Conservation (phyloP, 1,140 invertebrate genomes). For the Eufriesea mexicana region DNA sequence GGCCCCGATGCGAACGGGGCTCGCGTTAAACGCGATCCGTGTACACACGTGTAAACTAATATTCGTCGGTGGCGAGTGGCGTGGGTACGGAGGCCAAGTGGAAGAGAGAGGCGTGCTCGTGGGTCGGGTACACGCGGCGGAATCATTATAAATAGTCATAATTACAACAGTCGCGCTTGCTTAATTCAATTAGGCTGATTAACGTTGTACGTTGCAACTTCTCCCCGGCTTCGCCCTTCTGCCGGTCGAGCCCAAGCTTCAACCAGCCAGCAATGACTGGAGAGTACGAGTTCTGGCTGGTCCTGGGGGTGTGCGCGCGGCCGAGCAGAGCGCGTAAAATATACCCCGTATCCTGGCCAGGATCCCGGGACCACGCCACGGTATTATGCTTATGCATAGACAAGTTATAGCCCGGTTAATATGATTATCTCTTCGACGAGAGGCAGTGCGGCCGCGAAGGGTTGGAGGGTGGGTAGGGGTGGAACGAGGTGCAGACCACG, state of each 20-base stretch:
- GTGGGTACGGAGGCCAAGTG: background rate
- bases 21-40: conserved; percentile 56
- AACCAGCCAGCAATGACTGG: conserved; percentile 51
- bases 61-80: conserved; percentile 42
- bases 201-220: conserved; percentile 79
- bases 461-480: conserved; percentile 24
- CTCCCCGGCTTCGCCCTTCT: conserved; percentile 58
- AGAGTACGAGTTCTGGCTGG: conserved; percentile 50
- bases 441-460: conserved; percentile 47
- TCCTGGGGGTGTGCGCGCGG: conserved; percentile 52
- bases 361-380: conserved; percentile 73
- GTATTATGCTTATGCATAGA: conserved; percentile 81
- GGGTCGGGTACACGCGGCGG: conserved; percentile 54
- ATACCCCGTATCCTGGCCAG: conserved; percentile 79
- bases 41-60: conserved; percentile 68
- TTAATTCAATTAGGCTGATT: conserved; percentile 83
- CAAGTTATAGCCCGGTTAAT: conserved; percentile 80
- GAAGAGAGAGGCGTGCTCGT: conserved; percentile 35
- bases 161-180: conserved; percentile 82
- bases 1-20: conserved; percentile 31
- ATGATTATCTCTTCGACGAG: conserved; percentile 81
- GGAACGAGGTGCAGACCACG: conserved; percentile 43
- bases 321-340: conserved; percentile 74
- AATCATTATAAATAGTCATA: conserved; percentile 83
- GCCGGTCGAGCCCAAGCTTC: conserved; percentile 21